Conservation (phyloP, 2,113 vertebrate genomes). For the Lutjanus erythropterus region DNA sequence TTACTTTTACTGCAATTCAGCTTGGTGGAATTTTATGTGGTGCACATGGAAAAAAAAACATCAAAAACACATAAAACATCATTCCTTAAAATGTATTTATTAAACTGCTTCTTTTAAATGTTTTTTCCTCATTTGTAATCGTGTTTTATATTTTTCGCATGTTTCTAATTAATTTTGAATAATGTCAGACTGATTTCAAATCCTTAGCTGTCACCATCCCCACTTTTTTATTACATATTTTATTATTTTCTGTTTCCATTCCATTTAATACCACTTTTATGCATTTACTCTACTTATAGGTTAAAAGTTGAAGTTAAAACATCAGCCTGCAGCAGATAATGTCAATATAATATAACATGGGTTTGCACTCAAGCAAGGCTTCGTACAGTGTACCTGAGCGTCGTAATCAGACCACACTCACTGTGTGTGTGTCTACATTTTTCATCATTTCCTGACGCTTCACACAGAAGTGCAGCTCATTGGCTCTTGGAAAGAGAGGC, state of each 20-base stretch:
- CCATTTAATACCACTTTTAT: not conserved
- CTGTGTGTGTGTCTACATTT: constrained; percentile 23
- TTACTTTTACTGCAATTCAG: not conserved
- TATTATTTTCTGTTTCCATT: not conserved
- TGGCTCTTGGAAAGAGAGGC: constrained; percentile 55
- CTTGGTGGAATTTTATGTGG: not conserved
- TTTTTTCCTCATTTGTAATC: not conserved
- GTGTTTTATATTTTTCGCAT: not conserved
- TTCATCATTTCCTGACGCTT: constrained; percentile 54
- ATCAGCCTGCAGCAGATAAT: not conserved
- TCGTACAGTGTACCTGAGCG: not conserved
- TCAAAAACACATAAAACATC: no score
- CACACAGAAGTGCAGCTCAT: constrained; percentile 51
- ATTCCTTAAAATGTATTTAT: not conserved
- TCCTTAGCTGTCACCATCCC: not conserved
- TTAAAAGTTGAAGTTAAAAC: not conserved
- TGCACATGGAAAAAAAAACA: not conserved
- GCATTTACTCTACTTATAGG: not conserved
- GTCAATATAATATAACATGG: not conserved
- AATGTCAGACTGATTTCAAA: not conserved
- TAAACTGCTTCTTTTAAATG: not conserved
- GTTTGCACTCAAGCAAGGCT: not conserved
- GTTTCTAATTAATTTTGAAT: not conserved
- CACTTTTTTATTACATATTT: not conserved
- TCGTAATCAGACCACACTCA: constrained; percentile 37